Percentiles rank a stretch among this genome's conserved stretches.
Evolutionary conservation across 2,888 invertebrate genomes (phyloP).

Genomic region (Eristalinus sepulchralis): DNA sequence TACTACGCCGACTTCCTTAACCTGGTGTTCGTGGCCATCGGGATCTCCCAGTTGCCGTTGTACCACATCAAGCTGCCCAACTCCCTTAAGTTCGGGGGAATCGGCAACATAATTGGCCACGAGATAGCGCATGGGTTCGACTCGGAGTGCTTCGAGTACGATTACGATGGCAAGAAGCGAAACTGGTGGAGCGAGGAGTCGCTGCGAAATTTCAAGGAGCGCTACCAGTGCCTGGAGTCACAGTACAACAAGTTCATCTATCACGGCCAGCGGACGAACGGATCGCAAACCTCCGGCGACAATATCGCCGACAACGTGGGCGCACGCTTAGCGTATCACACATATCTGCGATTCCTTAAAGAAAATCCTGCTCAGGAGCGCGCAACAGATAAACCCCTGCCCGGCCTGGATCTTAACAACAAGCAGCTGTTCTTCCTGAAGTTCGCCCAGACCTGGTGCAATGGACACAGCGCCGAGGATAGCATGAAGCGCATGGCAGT

Average conservation of each 20-base stretch:
- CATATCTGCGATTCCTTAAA: slow-evolving; percentile 84
- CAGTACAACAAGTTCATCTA: slow-evolving; percentile 77
- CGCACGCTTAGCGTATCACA: slow-evolving; percentile 92
- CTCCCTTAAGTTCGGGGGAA: slow-evolving; percentile 76
- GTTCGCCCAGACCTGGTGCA: slow-evolving; percentile 88
- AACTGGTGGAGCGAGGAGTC: slow-evolving; percentile 77
- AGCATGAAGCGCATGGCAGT: slow-evolving; percentile 87
- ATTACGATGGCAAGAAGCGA: slow-evolving; percentile 76
- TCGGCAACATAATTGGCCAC: slow-evolving; percentile 77
- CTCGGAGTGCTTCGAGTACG: slow-evolving; percentile 76
- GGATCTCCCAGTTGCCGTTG: slow-evolving; percentile 76
- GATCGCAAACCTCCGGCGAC: slow-evolving; percentile 84
- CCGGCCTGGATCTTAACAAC: slow-evolving; percentile 92
- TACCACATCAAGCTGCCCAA: slow-evolving; percentile 75
- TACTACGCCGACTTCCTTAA: slow-evolving; percentile 78
- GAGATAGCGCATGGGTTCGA: slow-evolving; percentile 79
- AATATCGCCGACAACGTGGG: slow-evolving; percentile 97
- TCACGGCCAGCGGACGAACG: slow-evolving; percentile 76
- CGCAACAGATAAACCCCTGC: slow-evolving; percentile 84
- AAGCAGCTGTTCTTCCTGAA: slow-evolving; percentile 96
- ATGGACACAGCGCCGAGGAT: slow-evolving; percentile 74
- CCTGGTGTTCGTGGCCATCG: slow-evolving; percentile 76
- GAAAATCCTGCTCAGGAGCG: slow-evolving; percentile 77
- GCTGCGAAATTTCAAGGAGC: slow-evolving; percentile 76
- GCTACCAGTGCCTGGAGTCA: slow-evolving; percentile 77